Evolutionary conservation across 1,140 invertebrate genomes (phyloP), one percentile per base, ranked within the genome.

Genomic region (Drosophila arizonae): DNA sequence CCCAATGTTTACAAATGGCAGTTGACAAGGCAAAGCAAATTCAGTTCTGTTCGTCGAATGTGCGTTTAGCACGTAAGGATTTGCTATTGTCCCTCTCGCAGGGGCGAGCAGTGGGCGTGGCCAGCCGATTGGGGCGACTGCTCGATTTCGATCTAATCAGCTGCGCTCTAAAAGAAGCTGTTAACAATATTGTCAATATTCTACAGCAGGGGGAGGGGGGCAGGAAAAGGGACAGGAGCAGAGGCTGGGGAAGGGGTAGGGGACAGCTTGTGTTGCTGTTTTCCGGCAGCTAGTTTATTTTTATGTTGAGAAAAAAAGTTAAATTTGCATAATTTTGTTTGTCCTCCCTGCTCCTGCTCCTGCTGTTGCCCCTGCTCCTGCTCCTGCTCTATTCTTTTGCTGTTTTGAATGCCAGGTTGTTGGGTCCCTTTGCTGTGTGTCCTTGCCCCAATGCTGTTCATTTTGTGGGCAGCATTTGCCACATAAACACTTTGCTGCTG

Each of bases 111-210:
- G 43, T 55, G 33, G 11, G 13, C 28, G 28, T n/a, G 39, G 28
- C 9, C 24, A 30, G 52, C 28, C 10, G 6, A 26, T 24, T 21
- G 48, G 15, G 46, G 56, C 39, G 24, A 21, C 46, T 63, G 28
- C 55, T 39, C 65, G 65, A 69, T 68, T 72, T 68, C 60, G 64
- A 87, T 88, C 84, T 87, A 82, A 87, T 87, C 84, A 87, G 84
- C 79, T 76, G 64, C 76, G 69, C 70, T 77, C 62, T 61, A 77
- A 88, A 81, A 79, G 77, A 84, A 88, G 76, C 77, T 88, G 84
- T 87, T 87, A 79, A 77, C 84, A 87, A 88, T 88, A 88, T 88
- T 85, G 81, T 80, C 81, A 85, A 85, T 85, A 79, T 69, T 69
- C 63, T 58, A 61, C 30, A 26, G 46, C 45, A 73, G 43, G 43